Evolutionary conservation across 2,888 invertebrate species (phyloP).

Genomic region (Sylvicola fuscatus): DNA sequence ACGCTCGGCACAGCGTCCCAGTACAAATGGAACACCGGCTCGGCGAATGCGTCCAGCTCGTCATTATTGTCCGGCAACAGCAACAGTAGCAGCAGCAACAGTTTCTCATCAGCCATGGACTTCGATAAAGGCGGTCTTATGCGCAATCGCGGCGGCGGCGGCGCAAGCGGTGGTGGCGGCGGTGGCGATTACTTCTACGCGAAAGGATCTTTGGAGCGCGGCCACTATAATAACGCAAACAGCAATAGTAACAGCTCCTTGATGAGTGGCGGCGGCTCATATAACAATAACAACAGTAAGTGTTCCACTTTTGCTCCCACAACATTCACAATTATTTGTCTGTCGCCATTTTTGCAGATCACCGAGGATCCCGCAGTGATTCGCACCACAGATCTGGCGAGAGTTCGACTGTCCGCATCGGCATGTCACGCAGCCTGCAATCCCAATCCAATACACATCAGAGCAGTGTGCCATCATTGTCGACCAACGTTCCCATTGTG

Average conservation of each 20-base stretch:
- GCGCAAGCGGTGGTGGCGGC: constrained; percentile 13
- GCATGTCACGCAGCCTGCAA: no score
- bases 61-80: constrained; percentile 2
- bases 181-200: constrained; percentile 12
- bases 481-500: no score
- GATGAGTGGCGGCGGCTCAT: not conserved
- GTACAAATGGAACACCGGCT: constrained; percentile 1
- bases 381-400: no score
- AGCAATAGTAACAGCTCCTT: constrained; percentile 12
- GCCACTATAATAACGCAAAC: constrained; percentile 26
- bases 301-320: no score
- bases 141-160: constrained; percentile 12
- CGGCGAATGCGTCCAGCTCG: not conserved
- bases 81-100: not conserved
- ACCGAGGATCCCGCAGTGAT: no score
- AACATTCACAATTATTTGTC: no score
- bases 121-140: not conserved
- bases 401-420: no score
- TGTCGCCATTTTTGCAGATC: no score
- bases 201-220: constrained; percentile 21
- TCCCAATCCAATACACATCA: no score
- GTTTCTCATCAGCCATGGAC: not conserved
- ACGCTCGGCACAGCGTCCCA: constrained; percentile 3
- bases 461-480: no score
- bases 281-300: not conserved